A percentile compares a stretch with the other conserved stretches of the same genome.
Conservation (phyloP, 2,888 invertebrate genomes). For the Netelia fuscicornis region DNA sequence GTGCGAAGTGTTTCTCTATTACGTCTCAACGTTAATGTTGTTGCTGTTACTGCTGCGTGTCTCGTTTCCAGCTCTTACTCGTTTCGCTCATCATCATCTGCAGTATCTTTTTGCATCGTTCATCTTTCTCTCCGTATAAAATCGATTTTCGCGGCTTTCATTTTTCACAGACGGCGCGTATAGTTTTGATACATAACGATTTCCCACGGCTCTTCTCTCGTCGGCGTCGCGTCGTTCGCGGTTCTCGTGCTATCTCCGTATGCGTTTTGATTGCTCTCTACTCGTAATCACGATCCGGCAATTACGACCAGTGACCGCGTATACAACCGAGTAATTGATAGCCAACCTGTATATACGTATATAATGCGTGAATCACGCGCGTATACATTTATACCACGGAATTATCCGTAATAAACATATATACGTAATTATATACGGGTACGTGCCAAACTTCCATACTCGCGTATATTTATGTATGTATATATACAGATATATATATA, state of each 20-base stretch:
- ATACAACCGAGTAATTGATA: constrained; percentile 53
- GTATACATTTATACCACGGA: too few relatives aligned
- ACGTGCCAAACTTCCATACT: too few relatives aligned
- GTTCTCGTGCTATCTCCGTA: constrained; percentile 14
- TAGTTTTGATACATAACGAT: constrained; percentile 44
- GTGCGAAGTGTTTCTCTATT: constrained; percentile 5
- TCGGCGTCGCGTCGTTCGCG: constrained; percentile 33
- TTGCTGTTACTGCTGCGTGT: neutral
- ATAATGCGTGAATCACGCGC: neutral
- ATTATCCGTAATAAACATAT: too few relatives aligned
- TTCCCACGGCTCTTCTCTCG: constrained; percentile 41
- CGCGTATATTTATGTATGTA: neutral
- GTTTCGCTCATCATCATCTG: constrained; percentile 42
- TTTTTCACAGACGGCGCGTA: constrained; percentile 45
- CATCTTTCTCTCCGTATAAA: constrained; percentile 11
- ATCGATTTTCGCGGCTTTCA: constrained; percentile 55
- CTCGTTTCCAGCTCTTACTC: constrained; percentile 22
- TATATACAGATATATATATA: constrained; percentile 2
- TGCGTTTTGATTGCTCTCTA: constrained; percentile 49
- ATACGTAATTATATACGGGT: too few relatives aligned
- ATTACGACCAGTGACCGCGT: constrained; percentile 52
- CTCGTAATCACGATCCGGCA: constrained; percentile 55
- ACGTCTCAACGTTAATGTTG: too few relatives aligned
- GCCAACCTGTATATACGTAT: constrained; percentile 20
- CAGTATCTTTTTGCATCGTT: neutral